Base-by-base conservation (phyloP, 2,888 invertebrate genomes). In the Cistogaster globosa region DNA sequence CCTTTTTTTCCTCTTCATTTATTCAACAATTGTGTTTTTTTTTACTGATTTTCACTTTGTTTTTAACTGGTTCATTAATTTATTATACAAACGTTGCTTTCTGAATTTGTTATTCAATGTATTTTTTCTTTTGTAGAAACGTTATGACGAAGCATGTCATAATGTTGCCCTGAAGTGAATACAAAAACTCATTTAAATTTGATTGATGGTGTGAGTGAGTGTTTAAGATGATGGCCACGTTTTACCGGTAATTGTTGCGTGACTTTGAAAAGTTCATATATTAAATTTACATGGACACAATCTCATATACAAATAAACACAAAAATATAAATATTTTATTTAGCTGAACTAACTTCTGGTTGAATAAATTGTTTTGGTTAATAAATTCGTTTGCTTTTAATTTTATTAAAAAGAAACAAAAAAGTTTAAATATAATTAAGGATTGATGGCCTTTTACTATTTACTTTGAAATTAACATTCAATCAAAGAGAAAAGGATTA, bases 191-290 rank as follows among this genome's bases (percentile, higher is more conserved):
- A 0, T 51, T 0, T 36, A 60, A 16, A 20, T 42, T 42, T 74
- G n/a, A 18, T 18, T 42, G 51, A 26, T 57, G 18, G 12, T 63
- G 16, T 26, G 48, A 36, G 42, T 68, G 20, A 57, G 26, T 71
- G 65, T 69, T 58, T 22, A 22, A 55, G 45, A 79, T 57, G 38
- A 84, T 79, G 80, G 83, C 83, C 83, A 86, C 60, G 71, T 76
- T 87, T 82, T 69, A 26, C 62, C 60, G 79, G 82, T 88, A 90
- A 90, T 89, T 89, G 88, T 90, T 90, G 90, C 91, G 91, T 90
- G 90, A 90, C 90, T 90, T 90, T 89, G 88, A 88, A 87, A 84
- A 88, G 62, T 87, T 84, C 55, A 80, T 65, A 32, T 38, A 72
- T 72, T 53, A 63, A 55, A 62, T 69, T 60, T 26, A 45, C 32